phyloP scores from a whole-genome alignment of 2,113 vertebrate species.

The cattle (Bos taurus) region DNA sequence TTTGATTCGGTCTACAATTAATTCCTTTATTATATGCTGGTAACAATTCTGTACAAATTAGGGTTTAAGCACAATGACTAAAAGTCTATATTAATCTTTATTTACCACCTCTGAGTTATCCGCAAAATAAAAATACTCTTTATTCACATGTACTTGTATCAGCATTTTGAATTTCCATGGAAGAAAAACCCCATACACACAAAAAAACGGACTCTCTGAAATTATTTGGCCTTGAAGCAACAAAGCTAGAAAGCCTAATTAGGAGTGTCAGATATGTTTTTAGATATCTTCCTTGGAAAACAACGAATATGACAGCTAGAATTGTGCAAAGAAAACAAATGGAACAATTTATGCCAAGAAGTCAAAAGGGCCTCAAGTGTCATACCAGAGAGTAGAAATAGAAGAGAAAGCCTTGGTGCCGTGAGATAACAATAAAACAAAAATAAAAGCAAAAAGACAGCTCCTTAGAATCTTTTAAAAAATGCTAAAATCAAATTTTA shows the following conservation, averaged over 20 bases:
- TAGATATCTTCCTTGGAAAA: not conserved
- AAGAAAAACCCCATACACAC: not conserved
- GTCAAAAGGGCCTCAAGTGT: not conserved
- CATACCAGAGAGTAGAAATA: not conserved
- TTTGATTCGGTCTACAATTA: not conserved
- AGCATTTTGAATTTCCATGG: not conserved
- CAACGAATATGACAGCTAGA: not conserved
- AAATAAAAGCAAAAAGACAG: not conserved
- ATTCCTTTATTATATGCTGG: not conserved
- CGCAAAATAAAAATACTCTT: not conserved
- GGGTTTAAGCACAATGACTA: not conserved
- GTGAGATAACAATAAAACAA: not conserved
- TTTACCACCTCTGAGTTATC: not conserved
- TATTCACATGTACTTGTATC: not conserved
- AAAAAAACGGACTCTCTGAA: not conserved
- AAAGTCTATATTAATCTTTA: not conserved
- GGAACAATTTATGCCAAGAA: not conserved
- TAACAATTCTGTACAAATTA: not conserved
- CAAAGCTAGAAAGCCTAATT: not conserved
- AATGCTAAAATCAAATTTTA: not conserved
- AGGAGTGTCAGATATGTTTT: not conserved
- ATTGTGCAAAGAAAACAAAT: not conserved
- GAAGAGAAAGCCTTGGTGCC: not conserved
- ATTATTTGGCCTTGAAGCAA: not conserved
- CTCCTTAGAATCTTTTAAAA: constrained; percentile 11